phyloP scores from a whole-genome alignment of 2,888 invertebrate species.

The Euproctis similis region DNA sequence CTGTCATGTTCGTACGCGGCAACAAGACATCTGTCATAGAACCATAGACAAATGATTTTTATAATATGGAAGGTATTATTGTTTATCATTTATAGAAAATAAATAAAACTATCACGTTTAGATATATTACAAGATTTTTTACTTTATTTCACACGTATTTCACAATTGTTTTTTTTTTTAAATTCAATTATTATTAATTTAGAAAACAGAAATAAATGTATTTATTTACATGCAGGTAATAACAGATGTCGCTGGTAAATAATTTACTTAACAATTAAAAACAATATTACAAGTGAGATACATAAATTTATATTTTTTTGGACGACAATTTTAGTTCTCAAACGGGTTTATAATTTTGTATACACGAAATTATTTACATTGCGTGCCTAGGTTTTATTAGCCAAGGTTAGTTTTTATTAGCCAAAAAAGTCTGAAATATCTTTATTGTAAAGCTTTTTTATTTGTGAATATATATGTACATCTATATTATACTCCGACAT shows the following conservation, averaged over 20 bases:
- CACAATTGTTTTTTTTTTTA: constrained; percentile 59
- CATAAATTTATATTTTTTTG: too few relatives aligned
- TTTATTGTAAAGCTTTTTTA: too few relatives aligned
- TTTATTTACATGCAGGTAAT: constrained; percentile 65
- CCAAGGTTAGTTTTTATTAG: too few relatives aligned
- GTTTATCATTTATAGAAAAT: too few relatives aligned
- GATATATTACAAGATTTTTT: constrained; percentile 71
- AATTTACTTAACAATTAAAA: constrained; percentile 51
- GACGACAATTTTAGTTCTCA: too few relatives aligned
- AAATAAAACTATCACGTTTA: constrained; percentile 29
- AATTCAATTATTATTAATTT: constrained; percentile 49
- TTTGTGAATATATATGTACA: too few relatives aligned
- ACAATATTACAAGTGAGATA: constrained; percentile 29
- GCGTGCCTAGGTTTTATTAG: too few relatives aligned
- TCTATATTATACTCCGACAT: too few relatives aligned
- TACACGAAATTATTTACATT: too few relatives aligned
- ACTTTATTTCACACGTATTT: constrained; percentile 74
- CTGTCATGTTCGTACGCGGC: constrained; percentile 88
- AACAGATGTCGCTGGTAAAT: constrained; percentile 64
- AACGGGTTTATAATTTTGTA: too few relatives aligned
- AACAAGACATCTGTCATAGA: constrained; percentile 77
- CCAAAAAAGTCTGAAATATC: too few relatives aligned
- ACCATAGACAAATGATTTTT: constrained; percentile 67
- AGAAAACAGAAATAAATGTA: constrained; percentile 63
- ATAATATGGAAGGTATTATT: not conserved